Evolutionary conservation across 2,797 vertebrate genomes (phyloP).

Genomic region (Myripristis jacobus): DNA sequence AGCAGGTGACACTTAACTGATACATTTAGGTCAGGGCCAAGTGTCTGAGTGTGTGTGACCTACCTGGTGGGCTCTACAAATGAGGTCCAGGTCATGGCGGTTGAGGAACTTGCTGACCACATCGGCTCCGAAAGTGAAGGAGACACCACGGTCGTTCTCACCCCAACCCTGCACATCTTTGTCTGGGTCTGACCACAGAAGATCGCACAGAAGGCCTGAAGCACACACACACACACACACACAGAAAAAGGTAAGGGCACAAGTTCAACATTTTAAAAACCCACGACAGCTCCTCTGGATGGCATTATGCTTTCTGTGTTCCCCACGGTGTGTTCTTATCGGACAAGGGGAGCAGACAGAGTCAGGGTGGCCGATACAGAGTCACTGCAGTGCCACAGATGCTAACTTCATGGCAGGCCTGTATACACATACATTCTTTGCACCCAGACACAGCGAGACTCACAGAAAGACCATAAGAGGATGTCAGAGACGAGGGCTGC

Average conservation of each 20-base stretch:
- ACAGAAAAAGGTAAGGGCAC: no score
- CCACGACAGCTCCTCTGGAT: no score
- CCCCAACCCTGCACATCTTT: slow-evolving; percentile 99
- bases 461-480: slow-evolving; percentile 67
- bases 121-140: slow-evolving; percentile 95
- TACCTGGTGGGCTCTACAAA: slow-evolving; percentile 97
- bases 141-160: slow-evolving; percentile 96
- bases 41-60: no score
- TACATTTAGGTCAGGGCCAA: no score
- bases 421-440: neutral
- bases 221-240: no score
- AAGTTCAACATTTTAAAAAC: no score
- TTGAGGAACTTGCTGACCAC: slow-evolving; percentile 98
- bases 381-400: neutral
- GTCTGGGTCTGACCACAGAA: slow-evolving; percentile 97
- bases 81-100: slow-evolving; percentile 96
- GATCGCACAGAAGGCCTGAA: slow-evolving; percentile 91
- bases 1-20: no score
- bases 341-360: neutral
- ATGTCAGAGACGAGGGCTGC: slow-evolving; percentile 48
- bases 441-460: slow-evolving; percentile 8
- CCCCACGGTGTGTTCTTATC: neutral
- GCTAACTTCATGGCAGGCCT: neutral
- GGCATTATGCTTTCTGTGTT: no score
- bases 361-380: no score